Base-by-base conservation (phyloP, 2,888 invertebrate species). In the Hydrotaea diabolus region DNA sequence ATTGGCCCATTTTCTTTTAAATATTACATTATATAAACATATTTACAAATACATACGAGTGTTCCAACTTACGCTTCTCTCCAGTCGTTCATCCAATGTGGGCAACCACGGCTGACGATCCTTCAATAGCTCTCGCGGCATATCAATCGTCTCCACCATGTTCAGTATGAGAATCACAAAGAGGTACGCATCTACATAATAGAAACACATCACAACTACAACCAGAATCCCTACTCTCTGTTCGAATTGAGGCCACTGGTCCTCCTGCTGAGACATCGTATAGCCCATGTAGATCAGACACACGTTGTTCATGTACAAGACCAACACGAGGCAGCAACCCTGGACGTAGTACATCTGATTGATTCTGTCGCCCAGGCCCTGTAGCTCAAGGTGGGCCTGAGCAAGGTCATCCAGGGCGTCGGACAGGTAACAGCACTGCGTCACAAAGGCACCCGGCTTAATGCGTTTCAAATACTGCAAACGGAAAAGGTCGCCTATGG, bases 391-490 rank as follows among this genome's bases (percentile, higher is more conserved):
- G 15, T 23, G 26, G 7, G 39, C 57, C 3, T 15, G 8, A 11
- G 66, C 15, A 36, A 82, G 64, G 2, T 82, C 73, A 26, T 82
- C 57, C 19, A 82, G 8, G 39, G 72, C 57, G 53, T 82, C 64
- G 46, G 81, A 59, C 11, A 81, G 39, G 3, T 62, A 64, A 17
- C 72, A 69, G 13, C 55, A 46, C 36, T 13, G 53, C 0, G 11
- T 39, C 17, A 57, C 36, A 2, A 74, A 74, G 19, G 43, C 43
- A 13, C 74, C 74, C 13, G 17, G 55, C 4, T 17, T 31, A 17
- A 53, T 36, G 11, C 39, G 31, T n/a, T 53, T 31, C 9, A 13
- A 0, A n/a, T 39, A 11, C 3, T 55, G 53, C 19, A 1, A 36
- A 2, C 39, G 53, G 36, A 55, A 73, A 1, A 73, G 31, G 5